Percentiles rank a stretch among this genome's conserved stretches.
Conservation (phyloP, 92 coral and sea anemone species). For the Actinostola sp. region DNA sequence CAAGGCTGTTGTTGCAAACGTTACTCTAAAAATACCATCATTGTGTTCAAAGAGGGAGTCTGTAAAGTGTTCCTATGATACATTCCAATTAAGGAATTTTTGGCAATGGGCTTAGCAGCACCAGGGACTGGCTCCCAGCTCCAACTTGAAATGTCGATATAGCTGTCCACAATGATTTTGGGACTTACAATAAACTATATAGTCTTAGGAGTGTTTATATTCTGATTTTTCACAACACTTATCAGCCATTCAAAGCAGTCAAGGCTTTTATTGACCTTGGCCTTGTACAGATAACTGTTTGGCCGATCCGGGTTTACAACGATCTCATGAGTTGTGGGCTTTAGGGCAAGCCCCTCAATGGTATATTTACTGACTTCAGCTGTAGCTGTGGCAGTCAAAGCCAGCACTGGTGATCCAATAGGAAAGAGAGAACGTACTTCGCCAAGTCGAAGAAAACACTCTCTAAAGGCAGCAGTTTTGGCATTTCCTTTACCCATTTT, state of each 20-base stretch:
- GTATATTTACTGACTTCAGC: not conserved
- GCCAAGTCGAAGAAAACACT: slow-evolving; percentile 48
- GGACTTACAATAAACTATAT: slow-evolving; percentile 56
- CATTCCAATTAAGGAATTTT: slow-evolving; percentile 51
- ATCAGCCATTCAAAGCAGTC: slow-evolving; percentile 46
- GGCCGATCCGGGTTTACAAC: slow-evolving; percentile 46
- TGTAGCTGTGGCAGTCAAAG: slow-evolving; percentile 45
- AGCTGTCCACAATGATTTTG: slow-evolving; percentile 65
- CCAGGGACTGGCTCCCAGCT: slow-evolving; percentile 32
- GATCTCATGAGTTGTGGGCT: no score
- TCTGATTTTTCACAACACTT: slow-evolving; percentile 17
- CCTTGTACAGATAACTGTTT: slow-evolving; percentile 39
- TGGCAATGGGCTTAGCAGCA: slow-evolving; percentile 7
- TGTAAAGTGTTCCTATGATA: slow-evolving; percentile 48
- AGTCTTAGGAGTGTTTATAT: slow-evolving; percentile 19
- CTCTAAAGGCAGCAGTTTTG: slow-evolving; percentile 37
- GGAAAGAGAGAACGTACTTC: slow-evolving; percentile 51
- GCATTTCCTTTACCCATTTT: slow-evolving; percentile 25
- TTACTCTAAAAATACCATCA: slow-evolving; percentile 33
- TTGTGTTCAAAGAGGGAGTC: slow-evolving; percentile 3
- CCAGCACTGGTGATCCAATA: slow-evolving; percentile 38
- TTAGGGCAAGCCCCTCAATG: slow-evolving; percentile 24
- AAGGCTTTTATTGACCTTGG: slow-evolving; percentile 4
- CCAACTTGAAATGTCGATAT: slow-evolving; percentile 33
- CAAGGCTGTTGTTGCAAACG: slow-evolving; percentile 50